Evolutionary conservation across 2,797 vertebrate species (phyloP).

Genomic region (Melanotaenia boesemani): DNA sequence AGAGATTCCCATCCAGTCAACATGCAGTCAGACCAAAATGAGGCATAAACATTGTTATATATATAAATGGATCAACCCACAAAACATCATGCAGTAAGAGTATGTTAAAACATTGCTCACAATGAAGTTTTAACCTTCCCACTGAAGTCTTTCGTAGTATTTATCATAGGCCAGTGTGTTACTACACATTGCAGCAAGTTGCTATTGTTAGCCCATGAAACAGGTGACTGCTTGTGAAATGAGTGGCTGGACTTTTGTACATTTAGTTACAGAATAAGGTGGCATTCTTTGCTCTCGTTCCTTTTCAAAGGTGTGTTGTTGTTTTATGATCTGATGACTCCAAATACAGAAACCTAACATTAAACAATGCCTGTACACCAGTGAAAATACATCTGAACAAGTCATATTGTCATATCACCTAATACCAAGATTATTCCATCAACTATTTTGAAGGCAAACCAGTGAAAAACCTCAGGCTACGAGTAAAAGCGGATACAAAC

Average conservation of each 20-base stretch:
- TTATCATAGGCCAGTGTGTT: constrained; percentile 3
- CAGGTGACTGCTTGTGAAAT: not conserved
- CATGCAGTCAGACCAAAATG: constrained; percentile 1
- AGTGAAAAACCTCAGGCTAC: not conserved
- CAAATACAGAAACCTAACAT: too few species aligned
- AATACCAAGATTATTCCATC: constrained; percentile 1
- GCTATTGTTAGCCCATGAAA: not conserved
- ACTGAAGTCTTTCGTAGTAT: too few species aligned
- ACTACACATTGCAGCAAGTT: not conserved
- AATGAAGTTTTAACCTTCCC: not conserved
- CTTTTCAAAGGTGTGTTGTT: not conserved
- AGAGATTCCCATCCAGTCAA: not conserved
- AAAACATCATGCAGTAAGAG: constrained; percentile 8
- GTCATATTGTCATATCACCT: not conserved
- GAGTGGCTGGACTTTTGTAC: not conserved
- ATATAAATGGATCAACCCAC: not conserved
- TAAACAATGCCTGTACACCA: not conserved
- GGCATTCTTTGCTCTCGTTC: not conserved
- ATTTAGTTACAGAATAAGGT: not conserved
- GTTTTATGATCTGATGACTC: too few species aligned
- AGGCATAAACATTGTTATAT: constrained; percentile 1
- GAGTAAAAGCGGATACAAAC: not conserved
- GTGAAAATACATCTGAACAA: not conserved
- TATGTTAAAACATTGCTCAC: not conserved
- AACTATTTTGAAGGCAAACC: not conserved